Evolutionary conservation across 1,140 invertebrate species (phyloP), one percentile per base, ranked within the genome.

Genomic region (Ladona fulva): DNA sequence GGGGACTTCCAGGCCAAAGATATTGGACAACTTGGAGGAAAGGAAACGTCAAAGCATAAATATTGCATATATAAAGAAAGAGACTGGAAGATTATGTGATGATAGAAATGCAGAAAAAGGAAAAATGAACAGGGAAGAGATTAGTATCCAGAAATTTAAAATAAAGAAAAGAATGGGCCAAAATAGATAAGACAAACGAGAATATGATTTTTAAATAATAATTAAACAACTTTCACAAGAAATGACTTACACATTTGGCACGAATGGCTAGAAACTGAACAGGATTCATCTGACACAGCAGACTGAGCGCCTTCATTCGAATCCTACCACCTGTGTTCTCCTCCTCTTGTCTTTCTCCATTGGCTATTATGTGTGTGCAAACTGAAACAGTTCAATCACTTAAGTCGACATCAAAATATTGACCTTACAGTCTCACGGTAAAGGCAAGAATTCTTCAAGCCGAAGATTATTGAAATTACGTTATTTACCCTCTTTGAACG

Each of bases 241-340:
- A 42, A 44, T 44, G 77, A 83, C 85, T 83, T 85, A 87, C 92
- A 83, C 94, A 95, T 86, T 94, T 92, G 24, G 93, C 90, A 80
- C 96, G 86, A 3, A 97, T 90, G 74, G 91, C 88, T 22, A 97
- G 86, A 12, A 94, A 91, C 83, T 96, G 92, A 52, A 89, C 89
- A 0, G 96, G 95, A 86, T 96, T 97, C 91, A 97, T 96, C 82
- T 92, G 90, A 85, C 95, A 97, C 0, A 99, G 84, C 80, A 91
- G 90, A 76, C 90, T 90, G 19, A 98, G 86, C 25, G 95, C 89
- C 77, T 91, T 86, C 24, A 92, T 88, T 76, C 94, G 87, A 42
- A 92, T 89, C 76, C 89, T 89, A 19, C 94, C 93, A 79, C 91
- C 88, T 42, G 87, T 83, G 22, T 88, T 87, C 44, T 93, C 92